These are phyloP conservation scores for Gymnogyps californianus DNA, from an alignment of 2,113 vertebrate species.

Conservation along the genomic window DNA sequence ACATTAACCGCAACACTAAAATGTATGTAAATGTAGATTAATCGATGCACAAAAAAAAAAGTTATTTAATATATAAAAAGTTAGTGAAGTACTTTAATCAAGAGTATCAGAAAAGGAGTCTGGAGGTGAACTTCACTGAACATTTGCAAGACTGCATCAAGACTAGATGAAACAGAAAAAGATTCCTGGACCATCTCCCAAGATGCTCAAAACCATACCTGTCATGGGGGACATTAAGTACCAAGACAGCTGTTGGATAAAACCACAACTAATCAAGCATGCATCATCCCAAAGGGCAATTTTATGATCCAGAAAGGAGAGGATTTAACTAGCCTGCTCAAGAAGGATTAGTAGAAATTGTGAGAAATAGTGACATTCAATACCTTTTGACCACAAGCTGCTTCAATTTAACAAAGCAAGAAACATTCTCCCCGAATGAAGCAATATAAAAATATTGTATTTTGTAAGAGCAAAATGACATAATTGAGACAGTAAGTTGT, in stretches of 20 bases:
- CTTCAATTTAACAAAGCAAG: neutral
- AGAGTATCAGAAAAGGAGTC: neutral
- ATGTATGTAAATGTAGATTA: neutral
- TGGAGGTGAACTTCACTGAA: neutral
- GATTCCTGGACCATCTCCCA: neutral
- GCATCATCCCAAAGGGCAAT: neutral
- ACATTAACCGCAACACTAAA: neutral
- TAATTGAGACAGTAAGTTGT: neutral
- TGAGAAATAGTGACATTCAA: neutral
- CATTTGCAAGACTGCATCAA: neutral
- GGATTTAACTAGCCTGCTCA: neutral
- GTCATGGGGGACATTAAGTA: neutral
- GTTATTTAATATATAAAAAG: neutral
- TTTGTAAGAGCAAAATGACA: neutral
- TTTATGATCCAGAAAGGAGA: constrained; percentile 18
- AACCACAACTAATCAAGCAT: neutral
- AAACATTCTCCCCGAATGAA: neutral
- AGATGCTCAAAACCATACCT: neutral
- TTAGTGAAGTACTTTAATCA: neutral
- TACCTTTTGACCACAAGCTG: neutral
- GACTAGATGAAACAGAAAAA: neutral
- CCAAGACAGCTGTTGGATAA: neutral
- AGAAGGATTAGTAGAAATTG: neutral
- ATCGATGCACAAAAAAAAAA: neutral
- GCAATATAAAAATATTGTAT: neutral